These are phyloP conservation scores for Bufo gargarizans DNA, from an alignment of 2,113 vertebrate species.

Conservation along the genomic window DNA sequence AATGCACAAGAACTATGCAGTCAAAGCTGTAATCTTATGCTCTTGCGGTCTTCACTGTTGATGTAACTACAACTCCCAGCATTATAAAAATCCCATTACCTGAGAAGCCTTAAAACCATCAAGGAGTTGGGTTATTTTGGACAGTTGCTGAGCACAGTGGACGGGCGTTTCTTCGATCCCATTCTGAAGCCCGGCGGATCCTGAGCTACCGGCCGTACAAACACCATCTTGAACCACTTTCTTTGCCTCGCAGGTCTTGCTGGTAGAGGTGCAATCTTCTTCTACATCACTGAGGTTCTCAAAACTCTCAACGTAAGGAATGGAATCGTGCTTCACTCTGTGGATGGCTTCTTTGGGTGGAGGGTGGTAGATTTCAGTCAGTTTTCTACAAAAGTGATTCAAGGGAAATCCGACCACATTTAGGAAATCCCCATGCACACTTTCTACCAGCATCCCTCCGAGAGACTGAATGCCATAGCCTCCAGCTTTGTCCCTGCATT, in stretches of 20 bases:
- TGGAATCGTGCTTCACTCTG: slow-evolving; percentile 59
- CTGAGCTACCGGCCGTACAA: neutral
- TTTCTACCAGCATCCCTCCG: slow-evolving; percentile 93
- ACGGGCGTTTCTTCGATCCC: neutral
- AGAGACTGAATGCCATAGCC: slow-evolving; percentile 96
- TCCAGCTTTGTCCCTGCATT: slow-evolving; percentile 91
- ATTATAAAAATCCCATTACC: slow-evolving; percentile 69
- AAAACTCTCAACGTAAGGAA: slow-evolving; percentile 67
- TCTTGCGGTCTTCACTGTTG: neutral
- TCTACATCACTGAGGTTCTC: slow-evolving; percentile 65
- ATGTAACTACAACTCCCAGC: neutral
- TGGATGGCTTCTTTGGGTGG: slow-evolving; percentile 43
- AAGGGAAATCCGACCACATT: slow-evolving; percentile 96
- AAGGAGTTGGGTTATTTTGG: slow-evolving; percentile 75
- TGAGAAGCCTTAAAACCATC: slow-evolving; percentile 91
- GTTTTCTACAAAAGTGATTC: slow-evolving; percentile 90
- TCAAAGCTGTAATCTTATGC: too few species aligned
- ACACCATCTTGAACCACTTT: slow-evolving; percentile 9
- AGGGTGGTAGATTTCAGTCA: slow-evolving; percentile 74
- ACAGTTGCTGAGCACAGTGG: slow-evolving; percentile 62
- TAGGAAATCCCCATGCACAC: slow-evolving; percentile 87
- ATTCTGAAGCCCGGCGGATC: slow-evolving; percentile 35
- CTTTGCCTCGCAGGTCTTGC: slow-evolving; percentile 15
- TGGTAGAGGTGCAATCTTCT: slow-evolving; percentile 34
- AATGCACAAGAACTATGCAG: too few species aligned